phyloP scores from a whole-genome alignment of 2,888 invertebrate species.

The Spodoptera exigua region DNA sequence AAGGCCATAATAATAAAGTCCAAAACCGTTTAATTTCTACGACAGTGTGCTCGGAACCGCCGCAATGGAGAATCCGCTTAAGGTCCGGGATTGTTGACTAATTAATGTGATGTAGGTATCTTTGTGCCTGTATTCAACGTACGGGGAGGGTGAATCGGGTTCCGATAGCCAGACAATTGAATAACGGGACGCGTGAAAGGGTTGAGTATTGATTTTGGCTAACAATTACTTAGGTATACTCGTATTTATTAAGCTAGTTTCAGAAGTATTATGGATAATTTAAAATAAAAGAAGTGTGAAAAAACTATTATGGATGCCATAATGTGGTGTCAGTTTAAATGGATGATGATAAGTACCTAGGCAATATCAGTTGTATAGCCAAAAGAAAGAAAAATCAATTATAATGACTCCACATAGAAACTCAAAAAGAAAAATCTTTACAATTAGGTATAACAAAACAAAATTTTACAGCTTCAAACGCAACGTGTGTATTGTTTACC shows the following conservation, averaged over 20 bases:
- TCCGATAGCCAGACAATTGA: slow-evolving; percentile 23
- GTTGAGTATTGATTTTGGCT: neutral
- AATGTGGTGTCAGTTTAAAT: too few species aligned
- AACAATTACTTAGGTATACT: slow-evolving; percentile 3
- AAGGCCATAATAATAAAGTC: too few species aligned
- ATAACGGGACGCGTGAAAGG: slow-evolving; percentile 13
- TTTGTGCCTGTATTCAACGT: neutral
- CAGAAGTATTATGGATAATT: too few species aligned
- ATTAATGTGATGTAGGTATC: slow-evolving; percentile 16
- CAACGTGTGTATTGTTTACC: slow-evolving; percentile 11
- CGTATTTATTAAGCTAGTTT: too few species aligned
- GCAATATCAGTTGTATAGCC: too few species aligned
- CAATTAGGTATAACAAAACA: neutral
- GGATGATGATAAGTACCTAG: too few species aligned
- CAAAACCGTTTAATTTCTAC: too few species aligned
- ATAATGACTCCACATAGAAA: too few species aligned
- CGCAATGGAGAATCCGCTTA: neutral
- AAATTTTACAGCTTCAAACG: slow-evolving; percentile 4
- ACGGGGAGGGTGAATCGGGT: neutral
- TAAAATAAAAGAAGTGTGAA: too few species aligned
- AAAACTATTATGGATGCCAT: too few species aligned
- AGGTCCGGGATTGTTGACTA: slow-evolving; percentile 5
- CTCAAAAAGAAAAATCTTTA: neutral
- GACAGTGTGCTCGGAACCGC: too few species aligned
- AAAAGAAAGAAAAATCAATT: too few species aligned